Evolutionary conservation across 1,140 invertebrate species (phyloP), one percentile per base, ranked within the genome.

Genomic region (Littorina saxatilis): DNA sequence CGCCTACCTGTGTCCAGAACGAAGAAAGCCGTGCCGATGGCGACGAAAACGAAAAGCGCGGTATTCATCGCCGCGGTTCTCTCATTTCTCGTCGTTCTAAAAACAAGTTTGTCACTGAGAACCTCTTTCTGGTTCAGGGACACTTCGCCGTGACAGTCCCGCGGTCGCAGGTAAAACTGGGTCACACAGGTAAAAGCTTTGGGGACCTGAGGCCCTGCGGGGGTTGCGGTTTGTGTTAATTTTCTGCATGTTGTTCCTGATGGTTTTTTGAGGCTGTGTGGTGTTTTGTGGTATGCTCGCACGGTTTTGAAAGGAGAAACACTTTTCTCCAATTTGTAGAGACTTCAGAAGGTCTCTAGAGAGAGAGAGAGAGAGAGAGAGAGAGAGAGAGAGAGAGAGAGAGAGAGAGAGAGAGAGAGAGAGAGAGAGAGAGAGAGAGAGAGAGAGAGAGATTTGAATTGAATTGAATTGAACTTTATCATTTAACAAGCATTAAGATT

Each of bases 1-100:
- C 47, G 58, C 81, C 20, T 79, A 82, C 81, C 81, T 74, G 47
- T 61, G 27, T 82, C 75, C n/a, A 79, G 68, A 52, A 79, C n/a
- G 23, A 79, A 27, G 37, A 79, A 61, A 39, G 78, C 66, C 32
- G 77, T 32, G 29, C 50, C 66, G 39, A 74, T 52, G 39, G 50
- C 66, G 13, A 79, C 76, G 52, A 68, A 52, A 79, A 66, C 70
- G 39, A 55, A 29, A 61, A 82, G 13, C 11, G 77, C 63, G 23
- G 81, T 27, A 50, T 82, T 82, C 81, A 82, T 82, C 37, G 66
- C 55, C 47, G 52, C 73, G 15, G 35, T 58, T 52, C 20, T 43
- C n/a, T 75, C 55, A 61, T 50, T n/a, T 55, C 74, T 52, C 37
- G 47, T 76, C 50, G 29, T 27, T 61, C 20, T 15, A 50, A 27